phyloP scores from a whole-genome alignment of 2,888 invertebrate genomes.

The Tupiocoris notatus region DNA sequence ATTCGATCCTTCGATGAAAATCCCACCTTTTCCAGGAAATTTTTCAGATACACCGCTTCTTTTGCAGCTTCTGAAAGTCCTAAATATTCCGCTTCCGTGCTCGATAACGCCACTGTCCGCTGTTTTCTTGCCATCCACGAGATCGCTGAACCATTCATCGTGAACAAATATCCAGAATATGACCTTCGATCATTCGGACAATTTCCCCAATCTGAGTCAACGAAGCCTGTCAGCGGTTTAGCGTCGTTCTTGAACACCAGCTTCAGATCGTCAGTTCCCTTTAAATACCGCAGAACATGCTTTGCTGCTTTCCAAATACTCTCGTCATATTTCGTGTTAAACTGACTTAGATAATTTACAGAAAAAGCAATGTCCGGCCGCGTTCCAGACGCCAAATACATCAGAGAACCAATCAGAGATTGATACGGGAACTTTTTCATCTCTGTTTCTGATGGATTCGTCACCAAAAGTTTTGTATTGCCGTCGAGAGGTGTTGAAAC shows the following conservation, averaged over 20 bases:
- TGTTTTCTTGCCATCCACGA: constrained; percentile 1
- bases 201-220: constrained; percentile 13
- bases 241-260: not conserved
- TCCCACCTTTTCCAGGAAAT: not conserved
- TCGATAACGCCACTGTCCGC: not conserved
- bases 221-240: not conserved
- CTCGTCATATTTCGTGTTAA: not conserved
- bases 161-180: constrained; percentile 8
- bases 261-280: not conserved
- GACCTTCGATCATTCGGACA: not conserved
- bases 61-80: constrained; percentile 8
- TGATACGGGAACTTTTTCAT: not conserved
- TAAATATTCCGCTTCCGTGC: constrained; percentile 19
- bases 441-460: not conserved
- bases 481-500: not conserved
- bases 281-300: not conserved
- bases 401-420: not conserved
- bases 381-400: not conserved
- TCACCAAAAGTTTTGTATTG: not conserved
- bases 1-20: not conserved
- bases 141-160: not conserved
- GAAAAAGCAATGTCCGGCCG: constrained; percentile 7
- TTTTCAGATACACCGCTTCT: not conserved
- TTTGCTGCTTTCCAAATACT: constrained; percentile 1
- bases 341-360: constrained; percentile 3